Conservation (phyloP, 2,113 vertebrate genomes). For the Microtus oregoni region DNA sequence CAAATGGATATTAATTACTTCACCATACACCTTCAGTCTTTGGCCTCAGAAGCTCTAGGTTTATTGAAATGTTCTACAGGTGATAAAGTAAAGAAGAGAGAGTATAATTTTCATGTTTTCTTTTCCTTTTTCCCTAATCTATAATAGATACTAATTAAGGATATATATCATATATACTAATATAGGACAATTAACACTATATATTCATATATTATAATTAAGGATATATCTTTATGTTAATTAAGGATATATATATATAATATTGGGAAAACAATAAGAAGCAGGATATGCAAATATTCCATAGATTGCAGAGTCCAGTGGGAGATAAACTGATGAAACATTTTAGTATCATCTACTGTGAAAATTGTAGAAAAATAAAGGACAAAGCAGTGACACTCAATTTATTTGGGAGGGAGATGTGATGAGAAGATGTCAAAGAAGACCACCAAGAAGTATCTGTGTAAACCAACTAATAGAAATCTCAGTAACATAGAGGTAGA, state of each 20-base stretch:
- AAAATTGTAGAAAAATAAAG: neutral
- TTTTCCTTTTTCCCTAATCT: neutral
- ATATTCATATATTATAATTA: too few species aligned
- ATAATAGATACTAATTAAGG: neutral
- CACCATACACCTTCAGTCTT: neutral
- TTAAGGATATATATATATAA: too few species aligned
- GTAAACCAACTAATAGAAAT: neutral
- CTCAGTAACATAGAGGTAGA: neutral
- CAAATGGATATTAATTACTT: neutral
- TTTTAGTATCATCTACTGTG: neutral
- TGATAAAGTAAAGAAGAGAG: neutral
- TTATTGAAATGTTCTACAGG: slow-evolving; percentile 35
- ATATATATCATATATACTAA: too few species aligned
- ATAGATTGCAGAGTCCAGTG: neutral
- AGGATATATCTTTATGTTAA: too few species aligned
- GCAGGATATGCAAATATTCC: neutral
- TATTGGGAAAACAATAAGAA: neutral
- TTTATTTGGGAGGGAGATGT: neutral
- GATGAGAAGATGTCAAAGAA: neutral
- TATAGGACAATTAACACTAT: too few species aligned
- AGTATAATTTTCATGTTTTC: neutral
- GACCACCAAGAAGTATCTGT: neutral
- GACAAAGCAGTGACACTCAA: neutral
- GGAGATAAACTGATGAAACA: neutral
- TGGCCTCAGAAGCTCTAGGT: neutral